These are phyloP conservation scores for Cyanoramphus novaezelandiae DNA, from an alignment of 2,113 vertebrate species.

Conservation along the genomic window DNA sequence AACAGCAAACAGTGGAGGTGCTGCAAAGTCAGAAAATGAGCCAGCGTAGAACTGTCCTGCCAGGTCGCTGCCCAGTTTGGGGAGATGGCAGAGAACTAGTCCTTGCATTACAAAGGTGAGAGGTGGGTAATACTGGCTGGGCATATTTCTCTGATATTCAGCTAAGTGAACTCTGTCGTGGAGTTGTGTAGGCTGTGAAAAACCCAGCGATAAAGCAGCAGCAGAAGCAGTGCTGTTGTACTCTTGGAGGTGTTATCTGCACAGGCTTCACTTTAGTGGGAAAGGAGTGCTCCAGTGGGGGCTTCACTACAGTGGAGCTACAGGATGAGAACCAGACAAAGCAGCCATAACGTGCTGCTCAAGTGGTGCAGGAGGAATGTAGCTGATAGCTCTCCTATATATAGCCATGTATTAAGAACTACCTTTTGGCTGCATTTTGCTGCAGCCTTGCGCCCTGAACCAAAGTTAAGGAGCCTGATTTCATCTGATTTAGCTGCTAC, in stretches of 20 bases:
- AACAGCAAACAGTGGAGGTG: neutral
- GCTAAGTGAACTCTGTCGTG: accelerated
- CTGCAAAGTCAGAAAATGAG: neutral
- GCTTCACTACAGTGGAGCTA: accelerated
- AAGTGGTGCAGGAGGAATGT: conserved; percentile 15
- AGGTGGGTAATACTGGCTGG: neutral
- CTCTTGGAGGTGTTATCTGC: neutral
- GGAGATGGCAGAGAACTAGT: neutral
- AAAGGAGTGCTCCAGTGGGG: neutral
- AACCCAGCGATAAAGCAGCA: neutral
- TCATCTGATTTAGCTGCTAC: neutral
- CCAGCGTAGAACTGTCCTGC: accelerated
- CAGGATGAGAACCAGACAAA: neutral
- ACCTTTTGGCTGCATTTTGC: neutral
- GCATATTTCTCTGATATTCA: neutral
- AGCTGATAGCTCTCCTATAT: neutral
- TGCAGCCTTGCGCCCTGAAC: neutral
- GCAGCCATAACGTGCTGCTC: accelerated
- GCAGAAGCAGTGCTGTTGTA: neutral
- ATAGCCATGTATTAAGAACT: neutral
- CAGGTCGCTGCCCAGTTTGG: accelerated
- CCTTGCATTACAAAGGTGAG: neutral
- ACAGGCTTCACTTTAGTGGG: accelerated
- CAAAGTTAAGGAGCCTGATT: neutral
- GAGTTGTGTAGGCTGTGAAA: accelerated